phyloP scores from a whole-genome alignment of 1,140 invertebrate genomes.

The Panagrolaimus sp. region DNA sequence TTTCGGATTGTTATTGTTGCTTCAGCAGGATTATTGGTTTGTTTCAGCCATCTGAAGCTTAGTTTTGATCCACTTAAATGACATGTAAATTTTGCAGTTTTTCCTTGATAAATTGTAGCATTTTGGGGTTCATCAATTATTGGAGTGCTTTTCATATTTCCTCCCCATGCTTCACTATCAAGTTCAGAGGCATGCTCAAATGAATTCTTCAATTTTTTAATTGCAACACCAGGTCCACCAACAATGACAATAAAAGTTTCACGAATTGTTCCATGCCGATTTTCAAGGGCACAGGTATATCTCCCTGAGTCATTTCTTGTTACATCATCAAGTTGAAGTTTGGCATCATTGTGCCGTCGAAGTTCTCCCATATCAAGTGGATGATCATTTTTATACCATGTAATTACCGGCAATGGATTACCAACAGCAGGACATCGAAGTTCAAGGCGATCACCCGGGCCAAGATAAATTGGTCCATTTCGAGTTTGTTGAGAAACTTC shows the following conservation, averaged over 20 bases:
- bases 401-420: not conserved
- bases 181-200: slow-evolving; percentile 11
- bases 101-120: slow-evolving; percentile 8
- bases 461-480: not conserved
- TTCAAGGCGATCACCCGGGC: not conserved
- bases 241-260: slow-evolving; percentile 12
- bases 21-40: not conserved
- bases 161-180: slow-evolving; percentile 13
- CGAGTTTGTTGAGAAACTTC: not conserved
- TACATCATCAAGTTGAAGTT: slow-evolving; percentile 12
- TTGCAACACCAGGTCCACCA: slow-evolving; percentile 8
- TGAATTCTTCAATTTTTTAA: slow-evolving; percentile 4
- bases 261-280: slow-evolving; percentile 5
- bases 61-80: slow-evolving; percentile 2
- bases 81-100: slow-evolving; percentile 15
- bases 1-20: not conserved
- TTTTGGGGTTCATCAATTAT: slow-evolving; percentile 6
- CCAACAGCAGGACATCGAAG: slow-evolving; percentile 15
- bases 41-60: slow-evolving; percentile 5
- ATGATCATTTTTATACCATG: slow-evolving; percentile 8
- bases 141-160: slow-evolving; percentile 5
- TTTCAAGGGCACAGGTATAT: slow-evolving; percentile 1
- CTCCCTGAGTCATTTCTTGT: slow-evolving; percentile 4
- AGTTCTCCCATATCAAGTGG: slow-evolving; percentile 10
- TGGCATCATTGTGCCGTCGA: not conserved